A percentile compares a stretch with the other conserved stretches of the same genome.
Evolutionary conservation across 1,140 invertebrate genomes (phyloP).

Genomic region (Drosophila nannoptera): DNA sequence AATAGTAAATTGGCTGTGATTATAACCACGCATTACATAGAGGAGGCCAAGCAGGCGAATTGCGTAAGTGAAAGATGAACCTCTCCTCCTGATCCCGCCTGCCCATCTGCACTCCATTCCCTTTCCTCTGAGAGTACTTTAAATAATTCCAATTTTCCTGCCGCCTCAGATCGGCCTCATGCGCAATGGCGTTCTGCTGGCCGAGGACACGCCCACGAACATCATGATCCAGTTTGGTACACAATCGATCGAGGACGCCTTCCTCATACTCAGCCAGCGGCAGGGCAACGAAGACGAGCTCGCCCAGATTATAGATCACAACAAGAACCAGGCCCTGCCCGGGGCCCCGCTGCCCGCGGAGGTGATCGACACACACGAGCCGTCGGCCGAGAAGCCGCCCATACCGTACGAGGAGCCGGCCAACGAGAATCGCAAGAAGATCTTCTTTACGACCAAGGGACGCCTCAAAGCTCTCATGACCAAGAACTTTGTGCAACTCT

Average conservation of each 20-base stretch:
- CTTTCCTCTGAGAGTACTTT: neutral
- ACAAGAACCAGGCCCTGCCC: conserved; percentile 50
- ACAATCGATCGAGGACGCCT: conserved; percentile 86
- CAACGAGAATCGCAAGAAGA: conserved; percentile 65
- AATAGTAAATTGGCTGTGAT: conserved; percentile 86
- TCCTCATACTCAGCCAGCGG: conserved; percentile 84
- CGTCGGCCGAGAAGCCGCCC: conserved; percentile 49
- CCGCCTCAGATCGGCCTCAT: conserved; percentile 89
- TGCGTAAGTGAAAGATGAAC: conserved; percentile 82
- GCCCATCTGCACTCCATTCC: neutral
- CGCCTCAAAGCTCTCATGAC: conserved; percentile 78
- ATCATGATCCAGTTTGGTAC: conserved; percentile 83
- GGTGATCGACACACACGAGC: conserved; percentile 62
- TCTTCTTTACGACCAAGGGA: conserved; percentile 74
- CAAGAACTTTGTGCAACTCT: conserved; percentile 84
- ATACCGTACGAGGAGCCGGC: conserved; percentile 48
- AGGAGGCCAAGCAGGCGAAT: conserved; percentile 92
- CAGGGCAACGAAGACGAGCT: conserved; percentile 80
- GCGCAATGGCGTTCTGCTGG: conserved; percentile 90
- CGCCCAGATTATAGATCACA: conserved; percentile 52
- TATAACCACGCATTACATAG: conserved; percentile 97
- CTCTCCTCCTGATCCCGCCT: neutral
- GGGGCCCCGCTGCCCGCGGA: conserved; percentile 55
- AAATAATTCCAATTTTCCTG: neutral
- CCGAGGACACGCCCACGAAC: conserved; percentile 88